Evolutionary conservation across 2,888 invertebrate genomes (phyloP).

Genomic region (Drosophila nr. perissopoda): DNA sequence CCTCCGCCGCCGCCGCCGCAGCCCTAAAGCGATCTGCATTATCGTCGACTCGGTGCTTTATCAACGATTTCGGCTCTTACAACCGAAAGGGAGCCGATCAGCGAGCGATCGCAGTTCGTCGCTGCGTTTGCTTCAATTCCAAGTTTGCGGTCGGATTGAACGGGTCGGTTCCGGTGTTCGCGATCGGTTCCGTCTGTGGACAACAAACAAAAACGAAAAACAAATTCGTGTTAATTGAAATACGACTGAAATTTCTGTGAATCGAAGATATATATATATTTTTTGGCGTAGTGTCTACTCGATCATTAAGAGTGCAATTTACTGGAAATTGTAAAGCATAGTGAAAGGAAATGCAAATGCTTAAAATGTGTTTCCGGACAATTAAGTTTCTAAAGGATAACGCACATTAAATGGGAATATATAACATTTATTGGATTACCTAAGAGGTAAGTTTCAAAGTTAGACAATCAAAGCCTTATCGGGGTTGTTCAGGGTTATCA

Average conservation of each 20-base stretch:
- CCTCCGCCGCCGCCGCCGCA: background rate
- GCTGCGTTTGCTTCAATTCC: constrained; percentile 60
- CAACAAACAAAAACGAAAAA: constrained; percentile 14
- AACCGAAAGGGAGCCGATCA: constrained; percentile 44
- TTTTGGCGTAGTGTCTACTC: constrained; percentile 19
- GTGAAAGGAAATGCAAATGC: constrained; percentile 3
- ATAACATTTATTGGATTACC: constrained; percentile 41
- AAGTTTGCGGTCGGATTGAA: constrained; percentile 71
- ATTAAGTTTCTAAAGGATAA: constrained; percentile 21
- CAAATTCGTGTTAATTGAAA: constrained; percentile 55
- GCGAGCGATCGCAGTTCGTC: constrained; percentile 37
- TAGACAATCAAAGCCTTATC: constrained; percentile 18
- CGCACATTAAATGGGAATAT: constrained; percentile 59
- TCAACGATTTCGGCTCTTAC: constrained; percentile 53
- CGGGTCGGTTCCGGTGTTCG: constrained; percentile 62
- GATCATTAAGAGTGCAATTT: constrained; percentile 12
- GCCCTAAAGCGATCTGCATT: constrained; percentile 35
- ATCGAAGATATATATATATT: constrained; percentile 17
- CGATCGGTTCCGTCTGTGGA: constrained; percentile 19
- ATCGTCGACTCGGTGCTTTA: constrained; percentile 44
- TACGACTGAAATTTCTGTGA: constrained; percentile 41
- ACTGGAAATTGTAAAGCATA: constrained; percentile 7
- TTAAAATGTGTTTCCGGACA: constrained; percentile 25
- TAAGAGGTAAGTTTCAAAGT: constrained; percentile 51
- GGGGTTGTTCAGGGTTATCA: constrained; percentile 25